Percentiles rank a stretch among this genome's conserved stretches.
Conservation (phyloP, 2,888 invertebrate genomes). For the Drosophila greeni region DNA sequence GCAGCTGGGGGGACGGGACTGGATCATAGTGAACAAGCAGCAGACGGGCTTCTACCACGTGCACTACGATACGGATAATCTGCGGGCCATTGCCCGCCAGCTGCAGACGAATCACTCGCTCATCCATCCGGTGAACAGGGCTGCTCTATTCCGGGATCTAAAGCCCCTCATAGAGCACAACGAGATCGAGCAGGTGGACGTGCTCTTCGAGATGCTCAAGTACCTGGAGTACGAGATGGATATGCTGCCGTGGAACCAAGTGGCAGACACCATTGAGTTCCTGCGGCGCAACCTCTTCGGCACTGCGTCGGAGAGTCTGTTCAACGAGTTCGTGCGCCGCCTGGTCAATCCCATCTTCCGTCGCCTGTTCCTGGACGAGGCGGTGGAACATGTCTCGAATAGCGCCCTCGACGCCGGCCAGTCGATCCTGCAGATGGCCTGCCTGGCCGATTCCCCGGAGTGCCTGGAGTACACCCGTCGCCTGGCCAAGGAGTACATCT, state of each 20-base stretch:
- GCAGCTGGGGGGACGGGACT: slow-evolving; percentile 66
- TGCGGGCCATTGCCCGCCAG: slow-evolving; percentile 83
- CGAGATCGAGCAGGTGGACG: slow-evolving; percentile 80
- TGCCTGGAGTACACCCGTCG: slow-evolving; percentile 68
- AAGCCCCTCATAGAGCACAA: slow-evolving; percentile 81
- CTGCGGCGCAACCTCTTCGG: slow-evolving; percentile 61
- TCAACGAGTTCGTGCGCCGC: slow-evolving; percentile 66
- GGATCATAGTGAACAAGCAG: slow-evolving; percentile 77
- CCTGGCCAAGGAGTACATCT: slow-evolving; percentile 64
- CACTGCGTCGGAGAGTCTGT: slow-evolving; percentile 60
- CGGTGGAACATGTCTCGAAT: slow-evolving; percentile 30
- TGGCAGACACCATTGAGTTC: slow-evolving; percentile 71
- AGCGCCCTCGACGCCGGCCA: slow-evolving; percentile 39
- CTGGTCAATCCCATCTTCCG: slow-evolving; percentile 65
- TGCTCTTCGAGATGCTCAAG: slow-evolving; percentile 80
- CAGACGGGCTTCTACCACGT: slow-evolving; percentile 81
- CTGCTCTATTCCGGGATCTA: slow-evolving; percentile 91
- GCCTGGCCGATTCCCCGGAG: slow-evolving; percentile 65
- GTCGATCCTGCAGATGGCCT: slow-evolving; percentile 67
- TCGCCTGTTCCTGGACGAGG: slow-evolving; percentile 41
- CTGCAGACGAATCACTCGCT: slow-evolving; percentile 82
- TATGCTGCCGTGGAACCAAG: slow-evolving; percentile 85
- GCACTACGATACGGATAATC: slow-evolving; percentile 85
- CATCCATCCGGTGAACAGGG: slow-evolving; percentile 88
- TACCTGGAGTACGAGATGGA: slow-evolving; percentile 83